Evolutionary conservation across 2,888 invertebrate genomes (phyloP), one percentile per base, ranked within the genome.

Genomic region (Timema podura): DNA sequence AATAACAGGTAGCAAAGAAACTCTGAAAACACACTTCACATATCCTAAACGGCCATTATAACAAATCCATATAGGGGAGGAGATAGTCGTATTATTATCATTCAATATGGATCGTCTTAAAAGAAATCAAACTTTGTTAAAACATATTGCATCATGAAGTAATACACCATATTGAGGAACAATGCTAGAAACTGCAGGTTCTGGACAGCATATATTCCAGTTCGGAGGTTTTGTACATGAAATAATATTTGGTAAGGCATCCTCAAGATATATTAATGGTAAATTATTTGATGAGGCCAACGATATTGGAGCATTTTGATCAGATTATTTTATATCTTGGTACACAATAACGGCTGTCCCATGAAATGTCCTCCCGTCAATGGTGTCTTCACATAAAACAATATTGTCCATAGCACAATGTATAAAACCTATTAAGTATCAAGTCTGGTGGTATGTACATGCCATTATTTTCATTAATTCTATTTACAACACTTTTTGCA

Each of bases 201-300:
- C 57, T 57, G 57, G 57, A 57, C 57, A 57, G 16, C 57, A 57
- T 57, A 16, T 11, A 57, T 57, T 57, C 57, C 57, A 57, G 57
- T 57, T 57, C 13, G 57, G 7, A 57, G 57, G 57, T 57, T 57
- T 57, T 57, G 57, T 57, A 11, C 57, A 57, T 9, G 7, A 11
- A 7, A 57, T n/a, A 9, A 57, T 57, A 15, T 57, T 57, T 57
- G 57, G 57, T 57, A 57, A 57, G 57, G 57, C 57, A 57, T 57
- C 57, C 16, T 57, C 7, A 11, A 57, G 13, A 57, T 11, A 9
- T 57, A 16, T 6, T 57, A 57, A 57, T 57, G 57, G 57, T 16
- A 57, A 8, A 57, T 57, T 57, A 8, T 57, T 57, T 57, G 57
- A 57, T 57, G 57, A 57, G 57, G 13, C 57, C 57, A 57, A 57